Evolutionary conservation across 2,888 invertebrate species (phyloP).

Genomic region (Helobdella robusta): DNA sequence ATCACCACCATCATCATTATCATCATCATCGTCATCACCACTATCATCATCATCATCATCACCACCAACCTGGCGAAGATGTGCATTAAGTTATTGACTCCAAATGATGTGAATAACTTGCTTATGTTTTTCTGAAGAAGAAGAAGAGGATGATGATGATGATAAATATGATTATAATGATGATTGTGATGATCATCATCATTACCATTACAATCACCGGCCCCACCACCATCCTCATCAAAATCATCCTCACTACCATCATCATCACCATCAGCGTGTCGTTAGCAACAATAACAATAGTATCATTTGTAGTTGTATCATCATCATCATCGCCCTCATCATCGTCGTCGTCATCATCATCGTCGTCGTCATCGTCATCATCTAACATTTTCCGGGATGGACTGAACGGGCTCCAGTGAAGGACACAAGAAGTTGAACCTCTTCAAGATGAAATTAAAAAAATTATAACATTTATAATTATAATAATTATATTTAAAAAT

Average conservation of each 20-base stretch:
- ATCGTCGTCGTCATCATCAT: not conserved
- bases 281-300: not conserved
- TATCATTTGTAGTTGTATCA: not conserved
- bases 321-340: not conserved
- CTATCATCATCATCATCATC: not conserved
- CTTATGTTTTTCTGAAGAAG: not conserved
- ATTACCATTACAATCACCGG: not conserved
- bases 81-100: constrained; percentile 83
- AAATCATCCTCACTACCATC: constrained; percentile 5
- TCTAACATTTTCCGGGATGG: not conserved
- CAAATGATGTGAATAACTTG: constrained; percentile 54
- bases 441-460: not conserved
- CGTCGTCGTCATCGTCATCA: not conserved
- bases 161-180: constrained; percentile 2
- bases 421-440: not conserved
- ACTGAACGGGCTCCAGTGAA: not conserved
- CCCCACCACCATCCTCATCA: constrained; percentile 8
- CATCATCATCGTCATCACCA: constrained; percentile 6
- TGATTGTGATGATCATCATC: not conserved
- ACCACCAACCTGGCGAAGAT: constrained; percentile 66
- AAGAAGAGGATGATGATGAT: constrained; percentile 11
- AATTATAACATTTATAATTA: not conserved
- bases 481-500: too few species aligned
- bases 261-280: constrained; percentile 5
- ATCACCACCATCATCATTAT: not conserved